Base-by-base conservation (phyloP, 92 coral and sea anemone species). In the Hydrozoanthus gracilis region DNA sequence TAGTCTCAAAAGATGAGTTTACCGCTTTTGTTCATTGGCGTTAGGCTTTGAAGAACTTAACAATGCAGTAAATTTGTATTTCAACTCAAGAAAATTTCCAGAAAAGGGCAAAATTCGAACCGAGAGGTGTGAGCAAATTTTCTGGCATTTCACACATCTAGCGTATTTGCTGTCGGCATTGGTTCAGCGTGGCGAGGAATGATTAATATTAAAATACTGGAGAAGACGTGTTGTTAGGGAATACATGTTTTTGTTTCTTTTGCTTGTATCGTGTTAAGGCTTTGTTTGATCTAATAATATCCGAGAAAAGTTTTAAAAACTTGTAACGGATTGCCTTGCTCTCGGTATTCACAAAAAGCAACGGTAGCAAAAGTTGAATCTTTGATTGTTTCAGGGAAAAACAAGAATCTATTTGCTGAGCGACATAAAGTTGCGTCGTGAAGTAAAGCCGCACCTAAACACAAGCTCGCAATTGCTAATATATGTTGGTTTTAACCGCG, bases 211-310 rank as follows among this genome's bases (percentile, higher is more conserved):
- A 80, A 66, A 80, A 46, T 66, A 56, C 66, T 52, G 74, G 55
- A 65, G 52, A 51, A 73, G 27, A 65, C 64, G 60, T 68, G 85
- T 80, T 80, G 85, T 80, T 80, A 92, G 92, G 89, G 75, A 79
- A 86, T 62, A 88, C 86, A 82, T 89, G 94, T 87, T 91, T 91
- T 91, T 88, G 86, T 86, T 87, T 90, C 77, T 84, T 71, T 88
- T 83, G 86, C 74, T 86, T 88, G 87, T 90, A 82, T 82, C 87
- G 87, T 86, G 94, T 83, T 82, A 82, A 83, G 27, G 94, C 92
- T 89, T 93, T 91, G 92, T 91, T 89, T 71, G 86, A 56, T 83
- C 83, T 89, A 91, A 91, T 92, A 93, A 87, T 92, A 92, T 92
- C 90, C 87, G 51, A 90, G 44, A 61, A 46, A 65, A 66, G 45